Percentiles rank a stretch among this genome's conserved stretches.
Conservation (phyloP, 2,888 invertebrate genomes). For the Catocala nupta region DNA sequence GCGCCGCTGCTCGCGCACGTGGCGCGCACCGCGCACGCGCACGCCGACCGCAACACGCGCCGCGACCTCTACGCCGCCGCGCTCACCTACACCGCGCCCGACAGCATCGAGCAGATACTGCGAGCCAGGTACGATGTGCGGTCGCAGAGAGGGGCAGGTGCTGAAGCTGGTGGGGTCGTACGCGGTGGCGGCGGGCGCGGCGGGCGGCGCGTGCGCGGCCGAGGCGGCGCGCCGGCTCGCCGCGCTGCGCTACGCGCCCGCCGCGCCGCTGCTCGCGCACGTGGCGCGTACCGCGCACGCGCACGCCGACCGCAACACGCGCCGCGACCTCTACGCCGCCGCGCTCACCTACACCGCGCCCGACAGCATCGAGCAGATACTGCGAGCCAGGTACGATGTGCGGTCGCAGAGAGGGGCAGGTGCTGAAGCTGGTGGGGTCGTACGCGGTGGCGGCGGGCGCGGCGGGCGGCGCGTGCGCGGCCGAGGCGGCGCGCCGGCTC, state of each 20-base stretch:
- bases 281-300: constrained; percentile 61
- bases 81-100: constrained; percentile 48
- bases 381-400: constrained; percentile 62
- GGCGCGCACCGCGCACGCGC: constrained; percentile 60
- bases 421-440: no score
- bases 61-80: constrained; percentile 69
- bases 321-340: constrained; percentile 67
- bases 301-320: constrained; percentile 61
- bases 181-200: constrained; percentile 57
- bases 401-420: no score
- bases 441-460: no score
- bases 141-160: constrained; percentile 68
- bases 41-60: constrained; percentile 61
- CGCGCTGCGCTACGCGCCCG: constrained; percentile 56
- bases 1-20: constrained; percentile 62
- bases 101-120: constrained; percentile 58
- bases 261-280: constrained; percentile 58
- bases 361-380: constrained; percentile 54
- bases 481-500: no score
- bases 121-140: constrained; percentile 55
- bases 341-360: constrained; percentile 57
- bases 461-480: no score
- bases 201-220: constrained; percentile 62
- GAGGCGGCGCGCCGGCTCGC: constrained; percentile 64
- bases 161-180: constrained; percentile 60